phyloP scores from a whole-genome alignment of 1,140 invertebrate species.

The Panagrolaimus sp. region DNA sequence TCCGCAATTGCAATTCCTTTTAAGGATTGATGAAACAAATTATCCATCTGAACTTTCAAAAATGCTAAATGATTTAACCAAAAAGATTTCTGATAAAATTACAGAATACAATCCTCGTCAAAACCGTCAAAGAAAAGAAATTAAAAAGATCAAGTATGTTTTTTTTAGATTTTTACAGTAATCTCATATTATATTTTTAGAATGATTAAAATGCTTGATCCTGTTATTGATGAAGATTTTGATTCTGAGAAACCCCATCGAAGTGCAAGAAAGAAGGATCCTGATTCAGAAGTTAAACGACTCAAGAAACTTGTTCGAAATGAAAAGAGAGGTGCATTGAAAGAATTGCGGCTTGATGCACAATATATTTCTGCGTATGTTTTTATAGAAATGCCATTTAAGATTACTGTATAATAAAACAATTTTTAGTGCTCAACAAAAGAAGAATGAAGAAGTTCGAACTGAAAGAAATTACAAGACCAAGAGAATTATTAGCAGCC shows the following conservation, averaged over 20 bases:
- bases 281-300: background rate
- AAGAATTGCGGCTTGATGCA: background rate
- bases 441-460: background rate
- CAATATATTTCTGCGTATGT: background rate
- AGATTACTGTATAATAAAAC: no score
- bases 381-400: no score
- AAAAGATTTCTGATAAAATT: background rate
- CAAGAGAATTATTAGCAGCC: background rate
- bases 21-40: background rate
- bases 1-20: background rate
- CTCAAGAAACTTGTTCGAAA: background rate
- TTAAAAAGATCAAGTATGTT: slow-evolving; percentile 10
- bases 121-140: background rate
- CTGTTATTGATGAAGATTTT: background rate
- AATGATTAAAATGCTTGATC: slow-evolving; percentile 1
- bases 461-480: background rate
- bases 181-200: background rate
- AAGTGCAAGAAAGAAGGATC: background rate
- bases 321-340: slow-evolving; percentile 6
- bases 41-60: background rate
- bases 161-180: background rate
- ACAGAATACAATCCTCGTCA: background rate
- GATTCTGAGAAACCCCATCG: background rate
- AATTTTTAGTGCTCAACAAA: background rate
- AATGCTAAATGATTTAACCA: background rate